A percentile compares a stretch with the other conserved stretches of the same genome.
phyloP scores from a whole-genome alignment of 2,113 vertebrate genomes.

The Macaca mulatta region DNA sequence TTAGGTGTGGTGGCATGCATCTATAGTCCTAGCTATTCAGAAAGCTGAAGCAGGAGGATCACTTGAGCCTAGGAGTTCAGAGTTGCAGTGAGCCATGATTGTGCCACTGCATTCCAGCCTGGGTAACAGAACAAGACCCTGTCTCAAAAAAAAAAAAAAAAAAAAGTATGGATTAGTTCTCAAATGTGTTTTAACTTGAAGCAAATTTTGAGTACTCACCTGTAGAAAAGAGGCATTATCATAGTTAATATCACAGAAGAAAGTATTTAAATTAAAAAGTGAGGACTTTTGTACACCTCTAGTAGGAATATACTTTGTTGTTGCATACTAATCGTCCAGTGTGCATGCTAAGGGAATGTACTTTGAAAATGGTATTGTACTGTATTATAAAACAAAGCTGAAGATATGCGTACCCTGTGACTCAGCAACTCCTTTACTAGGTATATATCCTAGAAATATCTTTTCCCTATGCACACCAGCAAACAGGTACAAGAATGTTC shows the following conservation, averaged over 20 bases:
- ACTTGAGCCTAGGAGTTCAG: too few relatives aligned
- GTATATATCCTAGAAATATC: background rate
- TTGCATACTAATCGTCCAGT: too few relatives aligned
- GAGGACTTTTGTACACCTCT: background rate
- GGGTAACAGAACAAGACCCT: too few relatives aligned
- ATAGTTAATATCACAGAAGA: constrained; percentile 17
- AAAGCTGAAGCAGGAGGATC: too few relatives aligned
- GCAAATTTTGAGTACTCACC: constrained; percentile 36
- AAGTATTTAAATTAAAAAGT: constrained; percentile 10
- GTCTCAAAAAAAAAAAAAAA: too few relatives aligned
- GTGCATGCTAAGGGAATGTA: background rate
- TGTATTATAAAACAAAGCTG: background rate
- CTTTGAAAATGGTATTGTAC: background rate
- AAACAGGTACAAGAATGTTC: background rate
- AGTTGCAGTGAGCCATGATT: too few relatives aligned
- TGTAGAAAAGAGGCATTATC: constrained; percentile 17
- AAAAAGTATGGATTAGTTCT: too few relatives aligned
- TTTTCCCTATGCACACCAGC: background rate
- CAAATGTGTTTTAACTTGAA: constrained; percentile 50
- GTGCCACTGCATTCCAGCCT: too few relatives aligned
- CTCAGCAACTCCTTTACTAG: background rate
- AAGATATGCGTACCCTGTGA: background rate
- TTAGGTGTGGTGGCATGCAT: too few relatives aligned
- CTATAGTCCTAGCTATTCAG: too few relatives aligned
- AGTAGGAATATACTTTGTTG: too few relatives aligned